Base-by-base conservation (phyloP, 2,888 invertebrate species). In the Leucozona laternaria region DNA sequence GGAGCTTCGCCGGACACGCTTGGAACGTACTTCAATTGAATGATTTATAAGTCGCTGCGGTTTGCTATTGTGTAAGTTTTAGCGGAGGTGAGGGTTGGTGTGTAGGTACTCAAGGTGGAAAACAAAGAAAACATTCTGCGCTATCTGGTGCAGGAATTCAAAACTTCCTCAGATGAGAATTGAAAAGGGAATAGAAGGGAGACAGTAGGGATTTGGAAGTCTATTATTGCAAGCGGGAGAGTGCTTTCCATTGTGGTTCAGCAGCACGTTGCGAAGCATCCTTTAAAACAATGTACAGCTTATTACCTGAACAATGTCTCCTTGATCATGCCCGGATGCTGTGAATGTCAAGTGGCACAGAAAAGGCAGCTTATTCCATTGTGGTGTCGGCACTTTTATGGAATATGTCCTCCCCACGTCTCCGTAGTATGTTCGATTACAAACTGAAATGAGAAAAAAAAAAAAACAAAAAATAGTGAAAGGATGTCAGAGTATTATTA, bases 341-440 rank as follows among this genome's bases (percentile, higher is more conserved):
- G 97, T 97, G 93, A 98, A 97, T 89, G 97, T 98, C 90, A 98
- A 94, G 93, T 97, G 97, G 93, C 98, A 98, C 88, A 97, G 94
- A 93, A 97, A 97, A 43, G 97, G 97, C 90, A 97, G 94, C 89
- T 96, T 95, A 90, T 95, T 95, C 92, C 95, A 95, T 88, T 94
- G 93, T 70, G 96, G 95, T 89, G 95, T 95, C 89, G 95, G 95
- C 91, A 97, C 95, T 89, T 95, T 95, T 92, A 98, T 93, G 90
- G 96, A 95, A 94, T 97, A 97, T 70, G 96, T 97, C 90, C 95
- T 95, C 89, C 97, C 97, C 89, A 96, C 95, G 91, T 96, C 96
- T 13, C 97, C 98, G 93, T 97, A 97, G 93, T 97, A 97, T 70
- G 98, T 98, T 90, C 97, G 95, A 93, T 98, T 98, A 94, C 98